Base-by-base conservation (phyloP, 2,797 vertebrate genomes). In the Microchirus variegatus region DNA sequence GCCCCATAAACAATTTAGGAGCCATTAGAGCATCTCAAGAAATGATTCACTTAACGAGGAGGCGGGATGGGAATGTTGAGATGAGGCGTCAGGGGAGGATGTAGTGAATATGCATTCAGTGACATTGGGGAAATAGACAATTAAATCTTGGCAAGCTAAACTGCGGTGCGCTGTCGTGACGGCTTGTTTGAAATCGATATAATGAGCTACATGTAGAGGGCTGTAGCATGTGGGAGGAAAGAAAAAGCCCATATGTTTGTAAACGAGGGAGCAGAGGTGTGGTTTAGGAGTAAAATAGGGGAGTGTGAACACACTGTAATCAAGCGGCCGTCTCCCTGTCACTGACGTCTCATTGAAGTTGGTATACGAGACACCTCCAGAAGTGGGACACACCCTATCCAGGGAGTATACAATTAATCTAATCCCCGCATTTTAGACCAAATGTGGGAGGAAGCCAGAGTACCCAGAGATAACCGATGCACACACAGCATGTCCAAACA, bases 1-100 rank as follows among this genome's bases (percentile, higher is more conserved):
- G 77, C 73, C 83, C 81, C 82, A 88, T 89, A 87, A 92, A 91
- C 89, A 85, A 90, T 89, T 88, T 87, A 87, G 84, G 55, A 88
- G 80, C 84, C 82, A 88, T 91, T 89, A 89, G 84, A 85, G 85
- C 83, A 75, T 85, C 84, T 75, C 77, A 51, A 83, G 80, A 83
- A 89, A 86, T 83, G 68, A 86, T 83, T 90, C 51, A 53, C 75
- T 88, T 85, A 91, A 91, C 80, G 83, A 87, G 81, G 70, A 72
- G 83, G 82, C 45, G 65, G 80, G 75, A 64, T 68, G 69, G 79
- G 71, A 70, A 48, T 66, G 70, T 74, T 68, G 58, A 60, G 61
- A 76, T 42, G 74, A 63, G 66, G 54, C 71, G 75, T 66, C 10
- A 11, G 67, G 72, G 68, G 44, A 15, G 70, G 60, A 53, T 73